A percentile compares a stretch with the other conserved stretches of the same genome.
These are phyloP conservation scores for Archilochus colubris DNA, from an alignment of 2,113 vertebrate species.

Conservation along the genomic window DNA sequence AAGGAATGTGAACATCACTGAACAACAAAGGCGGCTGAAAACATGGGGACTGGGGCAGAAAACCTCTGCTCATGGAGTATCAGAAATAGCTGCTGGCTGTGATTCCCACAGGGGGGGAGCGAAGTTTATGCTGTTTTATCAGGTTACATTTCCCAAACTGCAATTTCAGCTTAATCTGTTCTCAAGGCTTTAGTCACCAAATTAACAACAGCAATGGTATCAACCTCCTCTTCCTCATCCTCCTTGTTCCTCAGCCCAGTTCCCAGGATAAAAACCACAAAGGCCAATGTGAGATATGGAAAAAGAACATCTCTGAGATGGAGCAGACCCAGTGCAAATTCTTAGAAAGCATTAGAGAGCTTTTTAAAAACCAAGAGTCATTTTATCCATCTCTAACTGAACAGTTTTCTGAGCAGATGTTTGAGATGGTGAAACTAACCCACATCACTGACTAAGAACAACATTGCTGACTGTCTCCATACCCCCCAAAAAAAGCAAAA, in stretches of 20 bases:
- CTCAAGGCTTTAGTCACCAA: conserved; percentile 54
- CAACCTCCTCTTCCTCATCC: conserved; percentile 13
- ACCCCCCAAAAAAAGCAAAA: conserved; percentile 15
- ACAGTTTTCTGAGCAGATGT: conserved; percentile 22
- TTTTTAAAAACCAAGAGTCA: not conserved
- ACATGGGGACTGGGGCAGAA: not conserved
- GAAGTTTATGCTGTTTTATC: conserved; percentile 19
- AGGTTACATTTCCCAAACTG: conserved; percentile 17
- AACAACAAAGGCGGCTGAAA: conserved; percentile 21
- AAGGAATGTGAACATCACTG: not conserved
- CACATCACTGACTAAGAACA: conserved; percentile 19
- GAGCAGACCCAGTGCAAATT: conserved; percentile 66
- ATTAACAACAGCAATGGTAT: conserved; percentile 44
- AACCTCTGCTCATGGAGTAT: not conserved
- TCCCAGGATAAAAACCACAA: conserved; percentile 34
- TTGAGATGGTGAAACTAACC: conserved; percentile 25
- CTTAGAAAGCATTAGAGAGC: conserved; percentile 72
- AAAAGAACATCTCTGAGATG: conserved; percentile 48
- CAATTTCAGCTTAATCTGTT: conserved; percentile 52
- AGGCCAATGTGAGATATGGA: not conserved
- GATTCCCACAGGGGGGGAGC: conserved; percentile 1
- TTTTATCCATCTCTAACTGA: conserved; percentile 41
- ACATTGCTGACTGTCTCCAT: not conserved
- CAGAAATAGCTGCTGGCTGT: conserved; percentile 17
- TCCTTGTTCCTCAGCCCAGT: conserved; percentile 3